phyloP scores from a whole-genome alignment of 2,888 invertebrate genomes.

The Slavum lentiscoides region DNA sequence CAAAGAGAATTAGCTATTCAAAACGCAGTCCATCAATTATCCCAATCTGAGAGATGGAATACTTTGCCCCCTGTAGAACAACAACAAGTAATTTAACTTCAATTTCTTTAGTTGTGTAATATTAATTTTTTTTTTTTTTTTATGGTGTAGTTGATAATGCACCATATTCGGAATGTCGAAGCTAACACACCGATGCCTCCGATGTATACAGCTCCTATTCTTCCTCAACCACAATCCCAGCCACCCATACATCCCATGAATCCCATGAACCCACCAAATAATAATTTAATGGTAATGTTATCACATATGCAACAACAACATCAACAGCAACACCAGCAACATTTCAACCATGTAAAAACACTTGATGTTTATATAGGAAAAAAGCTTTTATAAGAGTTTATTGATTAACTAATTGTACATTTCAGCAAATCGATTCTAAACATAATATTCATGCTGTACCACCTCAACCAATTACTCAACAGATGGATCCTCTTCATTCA shows the following conservation, averaged over 20 bases:
- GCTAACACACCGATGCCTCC: conserved; percentile 40
- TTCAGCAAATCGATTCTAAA: conserved; percentile 48
- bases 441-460: conserved; percentile 42
- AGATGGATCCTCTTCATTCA: conserved; percentile 40
- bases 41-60: conserved; percentile 63
- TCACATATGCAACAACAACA: conserved; percentile 48
- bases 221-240: conserved; percentile 35
- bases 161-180: conserved; percentile 46
- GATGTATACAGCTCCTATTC: conserved; percentile 37
- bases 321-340: conserved; percentile 19
- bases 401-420: not conserved
- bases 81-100: conserved; percentile 58
- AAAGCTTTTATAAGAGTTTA: too few species aligned
- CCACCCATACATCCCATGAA: conserved; percentile 40
- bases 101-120: not conserved
- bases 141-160: conserved; percentile 33
- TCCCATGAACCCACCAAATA: conserved; percentile 40
- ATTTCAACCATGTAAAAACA: conserved; percentile 42
- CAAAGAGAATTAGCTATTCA: conserved; percentile 55
- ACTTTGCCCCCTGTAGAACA: conserved; percentile 63
- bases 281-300: conserved; percentile 50
- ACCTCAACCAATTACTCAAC: conserved; percentile 34
- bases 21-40: conserved; percentile 57
- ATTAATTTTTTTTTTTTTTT: not conserved
- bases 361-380: not conserved